A percentile compares a stretch with the other conserved stretches of the same genome.
phyloP scores from a whole-genome alignment of 2,113 vertebrate species.

The Riparia riparia region DNA sequence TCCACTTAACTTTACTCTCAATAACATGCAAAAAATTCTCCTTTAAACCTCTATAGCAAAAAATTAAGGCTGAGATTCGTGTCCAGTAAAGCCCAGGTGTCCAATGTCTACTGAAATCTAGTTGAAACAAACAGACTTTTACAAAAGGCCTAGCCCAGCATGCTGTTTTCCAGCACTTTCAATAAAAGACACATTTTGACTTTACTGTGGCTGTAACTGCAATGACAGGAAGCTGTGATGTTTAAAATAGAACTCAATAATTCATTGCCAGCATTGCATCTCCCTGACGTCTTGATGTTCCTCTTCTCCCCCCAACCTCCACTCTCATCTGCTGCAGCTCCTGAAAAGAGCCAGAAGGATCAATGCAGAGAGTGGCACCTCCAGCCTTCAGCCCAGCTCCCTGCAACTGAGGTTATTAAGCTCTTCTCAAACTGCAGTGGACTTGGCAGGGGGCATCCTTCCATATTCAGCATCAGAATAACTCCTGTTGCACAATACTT shows the following conservation, averaged over 20 bases:
- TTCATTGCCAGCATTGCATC: neutral
- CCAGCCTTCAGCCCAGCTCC: neutral
- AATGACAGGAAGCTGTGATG: neutral
- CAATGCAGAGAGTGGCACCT: neutral
- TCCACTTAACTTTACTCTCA: neutral
- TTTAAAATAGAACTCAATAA: neutral
- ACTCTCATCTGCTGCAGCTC: neutral
- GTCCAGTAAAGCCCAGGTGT: neutral
- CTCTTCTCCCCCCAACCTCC: neutral
- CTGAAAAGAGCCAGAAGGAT: neutral
- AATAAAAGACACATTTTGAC: neutral
- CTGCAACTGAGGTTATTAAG: neutral
- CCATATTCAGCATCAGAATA: neutral
- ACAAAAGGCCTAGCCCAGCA: neutral
- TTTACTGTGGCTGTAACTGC: neutral
- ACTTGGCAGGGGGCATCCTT: neutral
- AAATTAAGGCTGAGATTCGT: neutral
- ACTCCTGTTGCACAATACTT: neutral
- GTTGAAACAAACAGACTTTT: neutral
- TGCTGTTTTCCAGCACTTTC: neutral
- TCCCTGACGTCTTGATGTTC: neutral
- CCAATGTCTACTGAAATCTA: neutral
- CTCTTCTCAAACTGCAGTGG: neutral
- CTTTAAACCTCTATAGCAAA: neutral
- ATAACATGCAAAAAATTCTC: neutral